Percentiles rank a stretch among this genome's conserved stretches.
Evolutionary conservation across 2,888 invertebrate genomes (phyloP).

Genomic region (Cryptocephalus moraei): DNA sequence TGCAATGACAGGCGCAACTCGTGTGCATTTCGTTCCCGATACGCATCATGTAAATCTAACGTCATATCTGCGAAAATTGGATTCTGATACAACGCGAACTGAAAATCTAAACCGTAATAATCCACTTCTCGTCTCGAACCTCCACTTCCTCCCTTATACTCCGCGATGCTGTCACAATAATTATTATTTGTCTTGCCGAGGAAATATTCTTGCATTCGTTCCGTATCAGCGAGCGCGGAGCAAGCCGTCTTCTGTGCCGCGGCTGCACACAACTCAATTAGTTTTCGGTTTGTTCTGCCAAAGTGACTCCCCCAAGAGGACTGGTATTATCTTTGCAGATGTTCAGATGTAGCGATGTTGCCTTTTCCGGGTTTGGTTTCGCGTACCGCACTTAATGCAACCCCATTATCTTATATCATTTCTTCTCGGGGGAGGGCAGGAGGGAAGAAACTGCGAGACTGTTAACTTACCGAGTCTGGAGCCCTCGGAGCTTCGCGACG

Average conservation of each 20-base stretch:
- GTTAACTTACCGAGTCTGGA: too few species aligned
- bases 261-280: conserved; percentile 32
- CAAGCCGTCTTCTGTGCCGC: conserved; percentile 9
- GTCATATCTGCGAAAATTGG: too few species aligned
- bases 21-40: too few species aligned
- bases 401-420: conserved; percentile 1
- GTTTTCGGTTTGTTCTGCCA: conserved; percentile 20
- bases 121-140: too few species aligned
- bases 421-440: too few species aligned
- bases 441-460: too few species aligned
- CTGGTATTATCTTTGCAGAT: conserved; percentile 22
- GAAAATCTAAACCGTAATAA: too few species aligned
- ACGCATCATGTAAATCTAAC: too few species aligned
- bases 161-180: conserved; percentile 9
- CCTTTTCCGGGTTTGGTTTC: conserved; percentile 20
- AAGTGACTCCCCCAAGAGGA: conserved; percentile 25
- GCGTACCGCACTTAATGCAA: conserved; percentile 13
- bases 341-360: conserved; percentile 20
- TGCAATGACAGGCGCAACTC: too few species aligned
- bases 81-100: too few species aligned
- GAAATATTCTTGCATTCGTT: conserved; percentile 26
- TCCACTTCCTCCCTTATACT: too few species aligned
- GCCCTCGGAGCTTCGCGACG: too few species aligned
- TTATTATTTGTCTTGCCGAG: conserved; percentile 22
- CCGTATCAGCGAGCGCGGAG: conserved; percentile 20